phyloP scores from a whole-genome alignment of 2,797 vertebrate species.

The Hypotaenidia okinawae region DNA sequence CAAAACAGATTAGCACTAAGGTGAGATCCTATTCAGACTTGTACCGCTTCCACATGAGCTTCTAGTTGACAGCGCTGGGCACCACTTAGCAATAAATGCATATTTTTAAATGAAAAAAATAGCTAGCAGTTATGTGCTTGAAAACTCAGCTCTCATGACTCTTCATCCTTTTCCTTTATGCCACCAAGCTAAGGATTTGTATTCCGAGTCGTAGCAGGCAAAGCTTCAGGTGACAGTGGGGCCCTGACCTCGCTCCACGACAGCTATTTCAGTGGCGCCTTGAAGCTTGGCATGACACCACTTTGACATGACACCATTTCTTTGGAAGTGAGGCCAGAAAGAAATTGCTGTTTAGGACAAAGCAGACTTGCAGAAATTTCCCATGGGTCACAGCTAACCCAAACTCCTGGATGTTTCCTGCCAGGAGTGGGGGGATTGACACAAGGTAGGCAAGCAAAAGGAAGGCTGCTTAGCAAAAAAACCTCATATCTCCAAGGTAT shows the following conservation, averaged over 20 bases:
- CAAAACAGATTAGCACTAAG: constrained; percentile 59
- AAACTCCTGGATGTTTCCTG: constrained; percentile 19
- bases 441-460: not conserved
- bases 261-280: constrained; percentile 37
- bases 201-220: not conserved
- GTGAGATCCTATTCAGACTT: constrained; percentile 55
- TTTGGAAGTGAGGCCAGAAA: constrained; percentile 32
- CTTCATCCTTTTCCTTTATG: constrained; percentile 59
- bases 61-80: constrained; percentile 34
- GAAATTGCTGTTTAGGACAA: constrained; percentile 35
- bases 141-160: constrained; percentile 45
- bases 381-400: not conserved
- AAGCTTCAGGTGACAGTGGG: constrained; percentile 44
- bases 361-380: not conserved
- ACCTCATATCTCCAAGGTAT: not conserved
- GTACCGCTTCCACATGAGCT: constrained; percentile 38
- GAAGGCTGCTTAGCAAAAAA: not conserved
- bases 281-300: constrained; percentile 47
- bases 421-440: not conserved
- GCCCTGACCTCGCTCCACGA: not conserved
- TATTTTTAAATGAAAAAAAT: constrained; percentile 13
- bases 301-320: constrained; percentile 44
- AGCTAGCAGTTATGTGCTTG: constrained; percentile 36
- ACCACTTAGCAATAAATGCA: constrained; percentile 20
- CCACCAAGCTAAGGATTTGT: constrained; percentile 38